Conservation (phyloP, 1,140 invertebrate genomes). For the Drosophila prosaltans region DNA sequence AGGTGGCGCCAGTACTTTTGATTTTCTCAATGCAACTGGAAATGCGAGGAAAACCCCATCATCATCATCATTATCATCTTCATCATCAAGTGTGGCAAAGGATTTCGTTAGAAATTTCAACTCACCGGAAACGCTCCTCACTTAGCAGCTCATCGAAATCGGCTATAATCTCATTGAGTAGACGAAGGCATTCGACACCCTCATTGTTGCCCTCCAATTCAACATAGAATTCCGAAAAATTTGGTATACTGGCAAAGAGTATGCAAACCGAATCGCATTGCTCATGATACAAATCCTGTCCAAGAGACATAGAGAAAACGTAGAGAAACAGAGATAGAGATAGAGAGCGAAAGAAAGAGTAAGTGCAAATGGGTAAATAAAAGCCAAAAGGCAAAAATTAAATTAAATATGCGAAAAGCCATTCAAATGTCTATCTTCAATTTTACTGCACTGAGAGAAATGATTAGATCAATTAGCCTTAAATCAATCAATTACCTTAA, state of each 20-base stretch:
- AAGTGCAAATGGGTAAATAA: constrained; percentile 6
- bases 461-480: too few species aligned
- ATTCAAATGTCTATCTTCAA: constrained; percentile 9
- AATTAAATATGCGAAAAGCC: constrained; percentile 22
- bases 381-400: constrained; percentile 5
- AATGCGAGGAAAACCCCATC: neutral
- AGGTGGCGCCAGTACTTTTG: constrained; percentile 97
- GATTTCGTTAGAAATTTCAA: constrained; percentile 1
- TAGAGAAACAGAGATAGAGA: too few species aligned
- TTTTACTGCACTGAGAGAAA: neutral
- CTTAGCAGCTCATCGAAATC: constrained; percentile 96
- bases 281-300: constrained; percentile 96
- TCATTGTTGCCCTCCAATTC: constrained; percentile 97
- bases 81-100: neutral
- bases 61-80: neutral
- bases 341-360: neutral
- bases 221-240: constrained; percentile 98
- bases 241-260: constrained; percentile 97
- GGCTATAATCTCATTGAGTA: constrained; percentile 98
- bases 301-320: neutral
- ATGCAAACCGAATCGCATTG: constrained; percentile 97
- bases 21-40: constrained; percentile 95
- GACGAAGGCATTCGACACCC: constrained; percentile 95
- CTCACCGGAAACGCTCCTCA: constrained; percentile 90
- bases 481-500: too few species aligned